phyloP scores from a whole-genome alignment of 37 sponge, comb jelly and placozoan species.

The Lycopodina hypogea region DNA sequence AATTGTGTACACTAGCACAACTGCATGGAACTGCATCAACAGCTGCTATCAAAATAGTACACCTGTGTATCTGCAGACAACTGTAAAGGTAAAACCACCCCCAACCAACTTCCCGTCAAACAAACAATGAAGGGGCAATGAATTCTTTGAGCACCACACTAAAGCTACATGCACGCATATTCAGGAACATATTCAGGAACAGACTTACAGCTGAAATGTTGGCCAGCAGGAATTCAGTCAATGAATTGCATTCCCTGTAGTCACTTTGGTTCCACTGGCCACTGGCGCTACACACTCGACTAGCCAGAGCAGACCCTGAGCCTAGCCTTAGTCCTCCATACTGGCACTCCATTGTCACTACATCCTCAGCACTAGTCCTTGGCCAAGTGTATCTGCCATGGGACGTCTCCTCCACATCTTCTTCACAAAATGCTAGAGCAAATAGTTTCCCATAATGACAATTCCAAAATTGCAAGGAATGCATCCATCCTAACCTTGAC shows the following conservation, averaged over 20 bases:
- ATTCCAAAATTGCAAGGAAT: not conserved
- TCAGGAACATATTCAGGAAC: not conserved
- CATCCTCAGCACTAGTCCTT: not conserved
- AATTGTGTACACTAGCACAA: too few species aligned
- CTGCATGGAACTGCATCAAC: too few species aligned
- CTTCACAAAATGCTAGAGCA: constrained; percentile 2
- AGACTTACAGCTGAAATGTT: constrained; percentile 8
- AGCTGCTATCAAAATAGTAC: too few species aligned
- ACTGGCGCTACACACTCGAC: not conserved
- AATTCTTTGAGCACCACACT: too few species aligned
- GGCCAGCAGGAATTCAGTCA: not conserved
- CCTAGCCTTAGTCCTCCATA: constrained; percentile 5
- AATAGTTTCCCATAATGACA: not conserved
- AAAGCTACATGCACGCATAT: not conserved
- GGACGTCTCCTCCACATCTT: not conserved
- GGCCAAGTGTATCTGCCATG: constrained; percentile 3
- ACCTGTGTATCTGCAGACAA: too few species aligned
- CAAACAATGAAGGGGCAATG: too few species aligned
- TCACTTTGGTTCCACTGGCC: constrained; percentile 8
- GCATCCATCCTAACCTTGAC: constrained; percentile 20
- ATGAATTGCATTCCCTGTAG: constrained; percentile 3
- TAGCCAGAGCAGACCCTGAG: not conserved
- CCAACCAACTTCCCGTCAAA: too few species aligned
- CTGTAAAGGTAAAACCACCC: too few species aligned
- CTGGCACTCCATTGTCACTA: not conserved